Percentiles rank a stretch among this genome's conserved stretches.
These are phyloP conservation scores for Aphrocallistes beatrix DNA, from an alignment of 37 sponge, comb jelly and placozoan genomes.

Conservation along the genomic window DNA sequence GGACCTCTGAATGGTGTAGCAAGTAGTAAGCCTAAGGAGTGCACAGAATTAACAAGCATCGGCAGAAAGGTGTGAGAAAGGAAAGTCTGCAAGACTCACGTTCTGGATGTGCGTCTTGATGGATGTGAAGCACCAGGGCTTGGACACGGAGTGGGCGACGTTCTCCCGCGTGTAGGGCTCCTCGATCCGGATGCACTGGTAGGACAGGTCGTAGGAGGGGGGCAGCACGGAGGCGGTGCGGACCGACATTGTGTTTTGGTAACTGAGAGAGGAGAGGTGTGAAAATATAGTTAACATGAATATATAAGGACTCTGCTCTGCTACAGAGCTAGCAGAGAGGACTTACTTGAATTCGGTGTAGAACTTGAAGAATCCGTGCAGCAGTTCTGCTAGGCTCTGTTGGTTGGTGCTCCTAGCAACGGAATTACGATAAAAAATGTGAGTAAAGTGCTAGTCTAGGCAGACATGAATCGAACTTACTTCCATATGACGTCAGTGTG, in stretches of 20 bases:
- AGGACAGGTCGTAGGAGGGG: background rate
- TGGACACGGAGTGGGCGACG: background rate
- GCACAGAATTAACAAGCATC: background rate
- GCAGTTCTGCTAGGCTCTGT: background rate
- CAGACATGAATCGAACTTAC: background rate
- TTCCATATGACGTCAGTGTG: background rate
- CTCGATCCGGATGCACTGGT: background rate
- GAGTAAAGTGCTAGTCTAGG: too few species aligned
- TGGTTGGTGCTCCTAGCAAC: too few species aligned
- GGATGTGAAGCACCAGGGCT: conserved; percentile 1
- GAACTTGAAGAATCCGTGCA: background rate
- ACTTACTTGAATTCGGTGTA: background rate
- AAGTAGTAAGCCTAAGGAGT: background rate
- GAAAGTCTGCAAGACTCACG: background rate
- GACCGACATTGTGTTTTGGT: background rate
- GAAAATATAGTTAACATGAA: background rate
- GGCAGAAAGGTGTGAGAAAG: background rate
- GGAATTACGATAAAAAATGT: too few species aligned
- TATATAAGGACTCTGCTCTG: background rate
- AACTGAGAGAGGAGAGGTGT: background rate
- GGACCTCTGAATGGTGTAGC: background rate
- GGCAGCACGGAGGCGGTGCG: background rate
- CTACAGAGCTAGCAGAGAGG: too few species aligned
- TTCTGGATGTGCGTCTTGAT: background rate
- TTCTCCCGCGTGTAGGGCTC: conserved; percentile 6